Percentiles rank a stretch among this genome's conserved stretches.
phyloP scores from a whole-genome alignment of 2,113 vertebrate species.

The Jaculus jaculus region DNA sequence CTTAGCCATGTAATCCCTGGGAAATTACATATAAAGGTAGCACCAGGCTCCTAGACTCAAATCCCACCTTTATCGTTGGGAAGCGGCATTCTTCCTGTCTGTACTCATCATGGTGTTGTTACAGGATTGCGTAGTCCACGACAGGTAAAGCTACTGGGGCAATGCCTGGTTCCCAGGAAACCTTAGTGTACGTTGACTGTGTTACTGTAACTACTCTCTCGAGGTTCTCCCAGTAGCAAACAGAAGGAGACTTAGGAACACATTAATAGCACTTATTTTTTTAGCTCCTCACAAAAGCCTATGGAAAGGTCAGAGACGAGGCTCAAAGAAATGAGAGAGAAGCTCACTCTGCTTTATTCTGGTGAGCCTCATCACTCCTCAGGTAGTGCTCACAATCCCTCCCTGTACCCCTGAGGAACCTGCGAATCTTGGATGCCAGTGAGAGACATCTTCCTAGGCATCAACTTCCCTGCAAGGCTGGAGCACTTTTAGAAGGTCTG shows the following conservation, averaged over 20 bases:
- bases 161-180: neutral
- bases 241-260: conserved; percentile 6
- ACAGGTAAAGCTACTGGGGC: neutral
- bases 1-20: neutral
- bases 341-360: neutral
- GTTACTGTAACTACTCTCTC: neutral
- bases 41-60: neutral
- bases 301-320: neutral
- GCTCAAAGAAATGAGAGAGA: neutral
- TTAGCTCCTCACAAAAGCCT: neutral
- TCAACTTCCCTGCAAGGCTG: neutral
- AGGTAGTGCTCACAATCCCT: neutral
- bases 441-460: neutral
- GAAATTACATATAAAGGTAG: neutral
- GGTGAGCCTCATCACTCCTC: neutral
- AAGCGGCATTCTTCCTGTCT: neutral
- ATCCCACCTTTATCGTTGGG: neutral
- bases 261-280: neutral
- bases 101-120: neutral
- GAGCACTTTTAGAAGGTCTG: neutral
- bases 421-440: neutral
- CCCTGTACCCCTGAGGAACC: neutral
- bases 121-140: neutral
- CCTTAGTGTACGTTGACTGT: neutral
- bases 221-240: conserved; percentile 12